Evolutionary conservation across 2,888 invertebrate genomes (phyloP), one percentile per base, ranked within the genome.

Genomic region (Drosophila mercatorum): DNA sequence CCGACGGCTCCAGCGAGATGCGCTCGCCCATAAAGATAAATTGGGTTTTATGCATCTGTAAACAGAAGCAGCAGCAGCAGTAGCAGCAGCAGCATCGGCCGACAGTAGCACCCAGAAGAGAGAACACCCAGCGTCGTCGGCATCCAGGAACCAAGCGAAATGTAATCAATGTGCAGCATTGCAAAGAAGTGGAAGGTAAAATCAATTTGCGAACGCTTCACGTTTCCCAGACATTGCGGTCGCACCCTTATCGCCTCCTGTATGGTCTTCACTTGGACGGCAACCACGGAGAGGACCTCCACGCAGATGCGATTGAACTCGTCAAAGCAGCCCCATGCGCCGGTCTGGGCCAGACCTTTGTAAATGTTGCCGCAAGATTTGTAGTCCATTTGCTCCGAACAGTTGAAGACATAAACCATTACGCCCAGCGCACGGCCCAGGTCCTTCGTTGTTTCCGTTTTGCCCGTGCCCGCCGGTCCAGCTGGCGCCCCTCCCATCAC

Each of bases 361-460:
- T 98, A 98, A 93, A 98, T 98, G 93, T 97, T 98, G 60, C 97
- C 98, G 87, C 98, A 97, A 44, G 98, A 98, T 94, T 97, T 97
- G 93, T 98, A 98, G 93, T 98, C 98, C 98, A 98, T 98, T 94
- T 98, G 98, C 93, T 98, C 98, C 0, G 98, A 98, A 93, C 98
- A 98, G 93, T 98, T 98, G 94, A 98, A 98, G 63, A 98, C 98
- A 91, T 98, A 98, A 53, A 98, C 98, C 98, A 98, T 98, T 91
- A 98, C 96, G 64, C 98, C 98, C 36, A 99, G 94, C n/a, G 98
- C 98, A 92, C 98, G 95, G 14, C 98, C 98, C 87, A 99, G 94
- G 94, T 99, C 99, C 93, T 99, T 99, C 3, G 98, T 98, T 0
- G 98, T 99, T 94, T 99, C 98, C 0, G 98, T 98, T 94, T 98